Percentiles rank a stretch among this genome's conserved stretches.
These are phyloP conservation scores for Halichondria panicea DNA, from an alignment of 37 sponge, comb jelly and placozoan genomes.

Conservation along the genomic window DNA sequence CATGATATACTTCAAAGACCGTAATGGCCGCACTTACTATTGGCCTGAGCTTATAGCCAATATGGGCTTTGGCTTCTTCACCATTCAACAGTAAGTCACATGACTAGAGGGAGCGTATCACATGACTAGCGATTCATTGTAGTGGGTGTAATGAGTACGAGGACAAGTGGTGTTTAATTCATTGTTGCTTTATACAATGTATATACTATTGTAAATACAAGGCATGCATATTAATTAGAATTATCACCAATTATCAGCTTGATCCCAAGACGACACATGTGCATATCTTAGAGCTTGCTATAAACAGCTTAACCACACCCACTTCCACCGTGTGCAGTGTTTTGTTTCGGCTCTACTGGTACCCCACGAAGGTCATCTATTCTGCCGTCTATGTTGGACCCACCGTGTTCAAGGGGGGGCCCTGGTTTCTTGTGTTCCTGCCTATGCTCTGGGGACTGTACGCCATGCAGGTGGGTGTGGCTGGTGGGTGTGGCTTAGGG, in stretches of 20 bases:
- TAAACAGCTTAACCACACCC: too few species aligned
- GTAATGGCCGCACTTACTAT: conserved; percentile 17
- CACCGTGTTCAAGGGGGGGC: conserved; percentile 41
- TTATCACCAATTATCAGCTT: too few species aligned
- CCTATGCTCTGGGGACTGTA: conserved; percentile 58
- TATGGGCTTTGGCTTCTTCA: conserved; percentile 64
- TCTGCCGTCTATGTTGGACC: conserved; percentile 52
- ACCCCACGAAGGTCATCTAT: conserved; percentile 72
- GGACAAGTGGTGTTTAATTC: neutral
- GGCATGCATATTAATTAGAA: too few species aligned
- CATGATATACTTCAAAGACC: conserved; percentile 57
- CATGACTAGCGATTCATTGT: neutral
- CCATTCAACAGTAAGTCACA: conserved; percentile 62
- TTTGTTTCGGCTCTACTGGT: conserved; percentile 84
- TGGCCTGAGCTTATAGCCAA: conserved; percentile 40
- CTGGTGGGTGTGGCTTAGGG: neutral
- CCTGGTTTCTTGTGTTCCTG: conserved; percentile 72
- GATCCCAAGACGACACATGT: too few species aligned
- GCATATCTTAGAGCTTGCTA: too few species aligned
- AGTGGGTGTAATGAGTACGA: neutral
- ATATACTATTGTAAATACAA: too few species aligned
- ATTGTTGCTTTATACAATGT: too few species aligned
- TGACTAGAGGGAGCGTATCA: neutral
- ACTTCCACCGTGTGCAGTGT: too few species aligned
- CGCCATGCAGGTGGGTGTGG: conserved; percentile 54